Percentiles rank a stretch among this genome's conserved stretches.
These are phyloP conservation scores for Thrips palmi DNA, from an alignment of 1,140 invertebrate species.

Conservation along the genomic window DNA sequence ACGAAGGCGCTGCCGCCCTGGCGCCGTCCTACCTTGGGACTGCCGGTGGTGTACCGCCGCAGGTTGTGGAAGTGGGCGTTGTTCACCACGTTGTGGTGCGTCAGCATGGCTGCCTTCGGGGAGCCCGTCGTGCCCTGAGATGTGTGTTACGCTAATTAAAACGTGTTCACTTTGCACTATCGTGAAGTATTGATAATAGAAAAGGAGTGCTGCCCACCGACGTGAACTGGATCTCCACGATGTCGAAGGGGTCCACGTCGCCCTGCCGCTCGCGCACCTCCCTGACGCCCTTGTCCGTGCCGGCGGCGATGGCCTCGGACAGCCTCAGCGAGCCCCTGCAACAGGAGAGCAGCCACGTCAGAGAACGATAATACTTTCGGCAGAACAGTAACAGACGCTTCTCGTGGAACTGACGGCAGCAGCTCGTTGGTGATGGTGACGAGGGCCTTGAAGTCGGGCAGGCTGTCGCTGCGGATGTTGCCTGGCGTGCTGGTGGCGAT, in stretches of 20 bases:
- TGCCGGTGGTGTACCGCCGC: too few relatives aligned
- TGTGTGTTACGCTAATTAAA: too few relatives aligned
- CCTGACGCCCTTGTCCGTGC: too few relatives aligned
- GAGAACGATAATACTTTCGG: neutral
- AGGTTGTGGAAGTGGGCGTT: slow-evolving; percentile 54
- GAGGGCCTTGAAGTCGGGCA: slow-evolving; percentile 31
- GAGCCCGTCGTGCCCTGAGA: slow-evolving; percentile 60
- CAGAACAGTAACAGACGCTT: neutral
- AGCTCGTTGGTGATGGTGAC: slow-evolving; percentile 30
- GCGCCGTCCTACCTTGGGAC: too few relatives aligned
- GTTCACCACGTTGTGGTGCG: slow-evolving; percentile 71
- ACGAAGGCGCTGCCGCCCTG: too few relatives aligned
- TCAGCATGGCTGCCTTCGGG: slow-evolving; percentile 73
- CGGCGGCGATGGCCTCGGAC: slow-evolving; percentile 30
- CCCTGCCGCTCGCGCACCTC: too few relatives aligned
- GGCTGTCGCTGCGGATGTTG: slow-evolving; percentile 10
- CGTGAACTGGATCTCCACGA: slow-evolving; percentile 71
- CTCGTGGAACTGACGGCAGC: slow-evolving; percentile 26
- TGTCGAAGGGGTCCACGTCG: too few relatives aligned
- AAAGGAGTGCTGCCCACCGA: slow-evolving; percentile 39
- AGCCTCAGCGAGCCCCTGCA: slow-evolving; percentile 40
- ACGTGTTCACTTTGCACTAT: slow-evolving; percentile 3
- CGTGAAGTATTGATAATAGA: too few relatives aligned
- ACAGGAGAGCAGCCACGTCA: too few relatives aligned
- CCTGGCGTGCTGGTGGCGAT: slow-evolving; percentile 11